Base-by-base conservation (phyloP, 64 coral and sea anemone genomes). In the Dendrophyllia cribrosa region DNA sequence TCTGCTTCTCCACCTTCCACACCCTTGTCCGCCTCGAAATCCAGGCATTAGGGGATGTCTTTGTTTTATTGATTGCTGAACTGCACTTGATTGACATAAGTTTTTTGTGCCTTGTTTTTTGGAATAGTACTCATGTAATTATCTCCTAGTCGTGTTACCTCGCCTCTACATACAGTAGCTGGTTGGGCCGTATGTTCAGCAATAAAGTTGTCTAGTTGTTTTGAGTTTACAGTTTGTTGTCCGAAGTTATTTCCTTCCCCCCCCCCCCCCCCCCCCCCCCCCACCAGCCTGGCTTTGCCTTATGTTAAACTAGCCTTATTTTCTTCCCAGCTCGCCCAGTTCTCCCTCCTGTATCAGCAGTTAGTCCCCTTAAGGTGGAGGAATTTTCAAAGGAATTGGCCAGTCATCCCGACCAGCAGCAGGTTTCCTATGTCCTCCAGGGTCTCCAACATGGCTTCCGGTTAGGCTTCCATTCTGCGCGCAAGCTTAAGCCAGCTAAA, bases 161-260 rank as follows among this genome's bases (percentile, higher is more conserved):
- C n/a, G 66, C 66, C 22, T n/a, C n/a, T n/a, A n/a, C n/a, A n/a
- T n/a, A n/a, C n/a, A n/a, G n/a, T n/a, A n/a, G n/a, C n/a, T n/a
- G 66, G 24, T 70, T 5, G 66, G 66, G 22, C 66, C 66, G 23
- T 70, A 70, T 25, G 20, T 70, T 20, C n/a, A 6, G 66, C 66
- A 70, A 70, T 70, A 25, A 70, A 70, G 66, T 70, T 70, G 66
- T 23, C n/a, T 22, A n/a, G 66, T 70, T 70, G 66, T n/a, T 70
- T 70, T 70, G 66, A 70, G 66, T 70, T 70, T 70, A 20, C n/a
- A 23, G 22, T 70, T 70, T 70, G 66, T 23, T 26, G 66, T 70
- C 66, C 66, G 22, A 55, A 55, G 11, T 55, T 55, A 55, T 55
- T 10, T 55, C 52, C 52, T 55, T 55, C 11, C 6, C 6, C 6